Base-by-base conservation (phyloP, 2,113 vertebrate genomes). In the Dasyornis broadbenti region DNA sequence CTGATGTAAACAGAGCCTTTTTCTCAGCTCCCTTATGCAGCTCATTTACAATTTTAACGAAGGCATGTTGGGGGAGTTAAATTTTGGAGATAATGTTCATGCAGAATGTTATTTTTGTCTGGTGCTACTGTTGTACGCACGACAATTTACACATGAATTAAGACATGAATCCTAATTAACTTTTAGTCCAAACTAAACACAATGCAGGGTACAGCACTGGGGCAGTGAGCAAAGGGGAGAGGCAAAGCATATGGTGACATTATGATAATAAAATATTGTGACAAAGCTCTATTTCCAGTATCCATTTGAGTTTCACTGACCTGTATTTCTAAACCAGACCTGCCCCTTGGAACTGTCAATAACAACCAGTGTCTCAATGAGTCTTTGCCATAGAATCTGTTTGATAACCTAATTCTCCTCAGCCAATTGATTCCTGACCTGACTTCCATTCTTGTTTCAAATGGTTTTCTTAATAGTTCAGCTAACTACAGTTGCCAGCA, bases 391-490 rank as follows among this genome's bases (percentile, higher is more conserved):
- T 16, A 54, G 80, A 60, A 82, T 89, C 65, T 85, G 10, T 85
- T 88, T 91, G 64, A 81, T 89, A 85, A 72, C 64, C 64, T 81
- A 59, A 87, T 93, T 95, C 65, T 96, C 45, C 59, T 92, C 42
- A 22, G 24, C 63, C 64, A 35, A 33, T 91, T 94, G 88, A 57
- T 83, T 96, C 85, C 77, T 93, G 78, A 91, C 75, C 82, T 39
- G 69, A 69, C 70, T 94, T 82, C 61, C 47, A 53, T 84, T 95
- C 72, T 71, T 68, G n/a, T 83, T 83, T 90, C 52, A 82, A 26
- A 54, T 72, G 49, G 39, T 72, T 93, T 96, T 89, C 65, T 83
- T 86, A 91, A 94, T 76, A 78, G 66, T 59, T 96, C 63, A 68
- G 69, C 76, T 95, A 89, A 83, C 66, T 85, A 56, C 68, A 57